These are phyloP conservation scores for Python bivittatus DNA, from an alignment of 2,113 vertebrate genomes.

Conservation along the genomic window DNA sequence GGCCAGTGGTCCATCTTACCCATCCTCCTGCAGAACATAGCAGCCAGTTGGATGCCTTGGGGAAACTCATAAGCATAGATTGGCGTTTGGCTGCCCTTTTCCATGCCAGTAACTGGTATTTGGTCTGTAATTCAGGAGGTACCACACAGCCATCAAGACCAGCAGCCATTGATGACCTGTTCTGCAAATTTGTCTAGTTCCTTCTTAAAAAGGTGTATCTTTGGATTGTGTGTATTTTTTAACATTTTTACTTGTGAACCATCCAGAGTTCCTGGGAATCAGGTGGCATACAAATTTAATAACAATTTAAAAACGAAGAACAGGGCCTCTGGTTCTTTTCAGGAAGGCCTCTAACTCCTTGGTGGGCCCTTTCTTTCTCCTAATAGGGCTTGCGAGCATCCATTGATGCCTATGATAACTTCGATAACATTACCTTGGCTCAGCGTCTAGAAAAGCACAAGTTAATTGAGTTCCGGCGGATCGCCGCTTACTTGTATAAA, in stretches of 20 bases:
- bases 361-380: not conserved
- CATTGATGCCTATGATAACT: slow-evolving; percentile 89
- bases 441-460: slow-evolving; percentile 89
- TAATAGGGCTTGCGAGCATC: slow-evolving; percentile 86
- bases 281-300: not conserved
- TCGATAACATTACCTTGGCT: slow-evolving; percentile 86
- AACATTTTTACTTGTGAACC: not conserved
- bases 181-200: no score
- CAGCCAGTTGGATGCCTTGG: no score
- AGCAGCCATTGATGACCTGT: no score
- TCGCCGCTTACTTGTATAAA: slow-evolving; percentile 89
- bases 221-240: no score
- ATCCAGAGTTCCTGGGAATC: not conserved
- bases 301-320: not conserved
- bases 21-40: no score
- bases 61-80: no score
- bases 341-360: not conserved
- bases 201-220: no score
- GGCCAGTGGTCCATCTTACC: no score
- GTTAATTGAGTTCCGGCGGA: slow-evolving; percentile 88
- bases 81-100: no score
- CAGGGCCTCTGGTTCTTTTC: not conserved
- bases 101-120: no score
- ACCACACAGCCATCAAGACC: no score
- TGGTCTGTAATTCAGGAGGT: no score